Conservation (phyloP, 1,140 invertebrate species). For the Eurosta solidaginis region DNA sequence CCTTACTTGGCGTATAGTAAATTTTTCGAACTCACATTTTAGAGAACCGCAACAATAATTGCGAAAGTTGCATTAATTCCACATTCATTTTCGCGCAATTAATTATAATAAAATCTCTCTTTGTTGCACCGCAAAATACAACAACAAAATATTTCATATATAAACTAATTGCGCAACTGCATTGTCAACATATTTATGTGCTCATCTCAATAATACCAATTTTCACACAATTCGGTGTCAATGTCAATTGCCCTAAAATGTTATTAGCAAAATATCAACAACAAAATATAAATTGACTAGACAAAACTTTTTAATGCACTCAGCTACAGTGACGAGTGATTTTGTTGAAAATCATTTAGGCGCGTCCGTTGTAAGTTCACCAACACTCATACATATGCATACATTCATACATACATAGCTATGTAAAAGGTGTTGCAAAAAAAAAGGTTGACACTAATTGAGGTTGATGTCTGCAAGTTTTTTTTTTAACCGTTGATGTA, state of each 20-base stretch:
- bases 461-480: no score
- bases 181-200: not conserved
- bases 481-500: no score
- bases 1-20: not conserved
- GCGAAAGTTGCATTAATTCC: not conserved
- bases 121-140: not conserved
- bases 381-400: no score
- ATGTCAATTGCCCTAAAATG: not conserved
- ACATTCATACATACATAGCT: no score
- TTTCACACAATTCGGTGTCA: constrained; percentile 19
- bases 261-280: not conserved
- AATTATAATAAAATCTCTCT: constrained; percentile 17
- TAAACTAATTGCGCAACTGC: not conserved
- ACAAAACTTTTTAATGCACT: not conserved
- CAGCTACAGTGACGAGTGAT: not conserved
- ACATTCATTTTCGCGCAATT: constrained; percentile 23
- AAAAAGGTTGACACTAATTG: no score
- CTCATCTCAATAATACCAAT: not conserved
- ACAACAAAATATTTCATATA: not conserved
- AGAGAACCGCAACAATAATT: not conserved
- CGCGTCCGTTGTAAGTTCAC: no score
- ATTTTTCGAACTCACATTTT: not conserved
- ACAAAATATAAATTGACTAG: not conserved
- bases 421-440: no score
- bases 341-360: not conserved